Conservation (phyloP, 2,797 vertebrate genomes). For the Pteronotus mesoamericanus region DNA sequence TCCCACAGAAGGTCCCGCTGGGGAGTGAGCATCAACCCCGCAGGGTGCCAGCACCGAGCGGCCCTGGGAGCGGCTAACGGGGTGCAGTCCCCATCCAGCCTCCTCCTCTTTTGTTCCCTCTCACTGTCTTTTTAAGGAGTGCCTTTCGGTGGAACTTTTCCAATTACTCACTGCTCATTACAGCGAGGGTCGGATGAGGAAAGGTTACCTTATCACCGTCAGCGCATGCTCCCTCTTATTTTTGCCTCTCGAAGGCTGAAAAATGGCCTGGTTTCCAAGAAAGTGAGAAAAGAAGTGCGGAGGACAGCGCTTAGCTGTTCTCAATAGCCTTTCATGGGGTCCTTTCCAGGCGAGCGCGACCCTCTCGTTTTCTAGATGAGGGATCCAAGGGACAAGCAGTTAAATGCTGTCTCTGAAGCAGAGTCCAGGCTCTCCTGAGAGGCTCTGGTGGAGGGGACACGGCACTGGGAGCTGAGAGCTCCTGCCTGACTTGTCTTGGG, state of each 20-base stretch:
- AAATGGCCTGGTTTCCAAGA: slow-evolving; percentile 10
- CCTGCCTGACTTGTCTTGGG: neutral
- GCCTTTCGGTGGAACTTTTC: slow-evolving; percentile 10
- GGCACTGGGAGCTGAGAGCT: neutral
- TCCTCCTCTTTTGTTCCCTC: neutral
- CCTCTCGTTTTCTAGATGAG: slow-evolving; percentile 32
- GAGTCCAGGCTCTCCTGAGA: accelerated
- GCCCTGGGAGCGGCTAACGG: neutral
- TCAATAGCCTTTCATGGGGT: neutral
- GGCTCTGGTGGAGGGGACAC: accelerated
- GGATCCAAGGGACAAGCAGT: neutral
- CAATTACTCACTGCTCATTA: neutral
- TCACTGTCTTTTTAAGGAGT: neutral
- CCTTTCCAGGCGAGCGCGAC: slow-evolving; percentile 1
- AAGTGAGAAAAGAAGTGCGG: neutral
- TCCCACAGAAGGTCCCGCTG: accelerated
- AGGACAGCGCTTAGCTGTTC: neutral
- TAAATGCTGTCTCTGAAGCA: neutral
- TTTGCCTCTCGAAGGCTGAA: slow-evolving; percentile 36
- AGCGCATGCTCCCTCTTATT: neutral
- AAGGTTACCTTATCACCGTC: neutral
- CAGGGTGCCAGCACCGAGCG: accelerated
- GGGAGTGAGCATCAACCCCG: accelerated
- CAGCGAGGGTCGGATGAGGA: neutral
- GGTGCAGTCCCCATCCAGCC: neutral